Conservation (phyloP, 2,888 invertebrate genomes). For the Lithophane socia region DNA sequence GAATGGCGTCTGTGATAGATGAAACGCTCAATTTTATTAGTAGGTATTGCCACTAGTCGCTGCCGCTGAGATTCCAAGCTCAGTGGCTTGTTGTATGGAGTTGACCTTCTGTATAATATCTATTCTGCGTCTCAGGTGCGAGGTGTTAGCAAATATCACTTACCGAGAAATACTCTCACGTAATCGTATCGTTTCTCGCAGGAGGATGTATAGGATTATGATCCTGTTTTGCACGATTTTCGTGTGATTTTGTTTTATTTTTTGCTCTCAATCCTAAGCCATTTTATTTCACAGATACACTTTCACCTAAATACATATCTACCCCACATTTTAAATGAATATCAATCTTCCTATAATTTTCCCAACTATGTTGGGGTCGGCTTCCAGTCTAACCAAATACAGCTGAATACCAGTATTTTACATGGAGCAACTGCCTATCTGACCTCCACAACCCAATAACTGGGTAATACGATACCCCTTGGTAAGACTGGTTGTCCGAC, state of each 20-base stretch:
- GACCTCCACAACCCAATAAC: too few species aligned
- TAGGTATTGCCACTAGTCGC: too few species aligned
- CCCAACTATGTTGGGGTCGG: too few species aligned
- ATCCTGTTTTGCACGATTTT: neutral
- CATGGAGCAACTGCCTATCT: too few species aligned
- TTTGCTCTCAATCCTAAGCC: neutral
- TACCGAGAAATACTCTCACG: constrained; percentile 33
- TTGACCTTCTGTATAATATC: constrained; percentile 6
- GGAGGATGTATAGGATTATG: constrained; percentile 1
- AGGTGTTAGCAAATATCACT: constrained; percentile 56
- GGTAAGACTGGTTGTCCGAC: too few species aligned
- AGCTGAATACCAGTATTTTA: too few species aligned
- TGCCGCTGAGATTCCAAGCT: neutral
- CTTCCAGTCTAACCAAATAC: too few species aligned
- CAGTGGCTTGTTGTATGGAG: neutral
- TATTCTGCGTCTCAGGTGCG: constrained; percentile 30
- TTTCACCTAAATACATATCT: neutral
- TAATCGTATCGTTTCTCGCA: constrained; percentile 23
- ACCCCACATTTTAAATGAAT: neutral
- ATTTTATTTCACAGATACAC: neutral
- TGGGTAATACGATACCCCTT: too few species aligned
- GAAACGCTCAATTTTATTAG: neutral
- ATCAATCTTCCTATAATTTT: too few species aligned
- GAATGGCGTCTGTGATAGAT: too few species aligned
- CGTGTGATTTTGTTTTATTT: neutral